These are phyloP conservation scores for Catocala fraxini DNA, from an alignment of 2,888 invertebrate species.

Conservation along the genomic window DNA sequence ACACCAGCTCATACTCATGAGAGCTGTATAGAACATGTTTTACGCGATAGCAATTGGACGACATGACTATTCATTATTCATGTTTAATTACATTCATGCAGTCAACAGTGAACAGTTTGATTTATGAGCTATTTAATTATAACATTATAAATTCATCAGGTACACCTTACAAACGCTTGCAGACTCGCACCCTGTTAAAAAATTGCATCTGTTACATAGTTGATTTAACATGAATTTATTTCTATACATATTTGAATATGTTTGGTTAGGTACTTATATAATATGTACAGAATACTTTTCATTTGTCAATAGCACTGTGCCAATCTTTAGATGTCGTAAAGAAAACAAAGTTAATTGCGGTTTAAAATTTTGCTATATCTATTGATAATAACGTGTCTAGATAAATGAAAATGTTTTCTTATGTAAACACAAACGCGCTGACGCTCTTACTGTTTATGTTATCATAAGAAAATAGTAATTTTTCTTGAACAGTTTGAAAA, in stretches of 20 bases:
- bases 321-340: slow-evolving; percentile 20
- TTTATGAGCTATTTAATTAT: slow-evolving; percentile 7
- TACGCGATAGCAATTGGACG: neutral
- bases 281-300: neutral
- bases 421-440: slow-evolving; percentile 24
- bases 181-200: slow-evolving; percentile 15
- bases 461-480: slow-evolving; percentile 27
- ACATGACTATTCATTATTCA: slow-evolving; percentile 4
- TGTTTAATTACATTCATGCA: slow-evolving; percentile 7
- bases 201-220: slow-evolving; percentile 23
- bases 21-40: neutral
- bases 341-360: slow-evolving; percentile 18
- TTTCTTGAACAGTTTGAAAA: slow-evolving; percentile 18
- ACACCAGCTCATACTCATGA: neutral
- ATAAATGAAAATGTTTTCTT: slow-evolving; percentile 35
- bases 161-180: slow-evolving; percentile 2
- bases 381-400: slow-evolving; percentile 15
- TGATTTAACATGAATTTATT: slow-evolving; percentile 16
- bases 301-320: slow-evolving; percentile 16
- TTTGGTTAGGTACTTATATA: slow-evolving; percentile 17
- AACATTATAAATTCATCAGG: slow-evolving; percentile 5
- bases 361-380: slow-evolving; percentile 11
- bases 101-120: slow-evolving; percentile 12
- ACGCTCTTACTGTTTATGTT: slow-evolving; percentile 32
- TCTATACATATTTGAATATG: slow-evolving; percentile 25